phyloP scores from a whole-genome alignment of 2,113 vertebrate genomes.

The Microcebus ravelobensis region DNA sequence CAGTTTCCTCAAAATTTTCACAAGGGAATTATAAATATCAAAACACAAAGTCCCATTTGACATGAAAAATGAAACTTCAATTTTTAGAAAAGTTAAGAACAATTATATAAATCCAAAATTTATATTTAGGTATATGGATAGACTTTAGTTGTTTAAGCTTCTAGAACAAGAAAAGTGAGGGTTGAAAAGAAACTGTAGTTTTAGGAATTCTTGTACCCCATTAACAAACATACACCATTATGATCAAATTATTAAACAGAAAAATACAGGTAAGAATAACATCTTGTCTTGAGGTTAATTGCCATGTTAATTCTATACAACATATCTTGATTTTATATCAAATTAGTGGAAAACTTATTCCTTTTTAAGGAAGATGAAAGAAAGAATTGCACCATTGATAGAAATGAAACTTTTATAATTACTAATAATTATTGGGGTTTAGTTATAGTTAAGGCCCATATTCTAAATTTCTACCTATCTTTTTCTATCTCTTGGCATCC shows the following conservation, averaged over 20 bases:
- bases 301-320: not conserved
- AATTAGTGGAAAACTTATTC: not conserved
- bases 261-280: not conserved
- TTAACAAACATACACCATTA: not conserved
- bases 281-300: constrained; percentile 6
- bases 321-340: not conserved
- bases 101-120: not conserved
- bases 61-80: not conserved
- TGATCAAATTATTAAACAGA: not conserved
- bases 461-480: not conserved
- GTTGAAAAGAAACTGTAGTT: not conserved
- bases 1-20: not conserved
- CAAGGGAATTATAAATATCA: not conserved
- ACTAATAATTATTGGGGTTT: not conserved
- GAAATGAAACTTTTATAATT: not conserved
- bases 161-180: not conserved
- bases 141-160: constrained; percentile 1
- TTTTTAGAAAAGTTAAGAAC: constrained; percentile 29
- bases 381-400: not conserved
- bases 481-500: not conserved
- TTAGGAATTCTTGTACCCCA: constrained; percentile 21
- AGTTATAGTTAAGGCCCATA: not conserved
- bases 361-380: constrained; percentile 45
- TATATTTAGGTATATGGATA: not conserved
- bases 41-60: constrained; percentile 23